A percentile compares a stretch with the other conserved stretches of the same genome.
These are phyloP conservation scores for Myotis findleyi DNA, from an alignment of 2,797 vertebrate species.

Conservation along the genomic window DNA sequence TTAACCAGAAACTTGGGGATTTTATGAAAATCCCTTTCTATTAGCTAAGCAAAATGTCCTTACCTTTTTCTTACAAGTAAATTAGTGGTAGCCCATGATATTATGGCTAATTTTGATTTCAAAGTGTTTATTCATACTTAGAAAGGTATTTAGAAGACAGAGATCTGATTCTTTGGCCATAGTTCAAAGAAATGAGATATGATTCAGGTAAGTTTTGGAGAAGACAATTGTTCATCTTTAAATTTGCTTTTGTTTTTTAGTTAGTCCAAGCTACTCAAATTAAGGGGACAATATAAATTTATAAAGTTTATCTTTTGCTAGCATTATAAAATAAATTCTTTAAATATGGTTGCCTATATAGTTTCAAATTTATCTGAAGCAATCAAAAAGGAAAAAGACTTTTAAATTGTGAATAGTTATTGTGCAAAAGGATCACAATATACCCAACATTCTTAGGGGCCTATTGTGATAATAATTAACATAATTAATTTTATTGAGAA, in stretches of 20 bases:
- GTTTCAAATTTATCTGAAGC: neutral
- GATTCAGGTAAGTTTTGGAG: neutral
- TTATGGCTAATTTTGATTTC: neutral
- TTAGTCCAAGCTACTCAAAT: neutral
- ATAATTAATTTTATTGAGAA: neutral
- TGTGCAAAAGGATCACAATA: neutral
- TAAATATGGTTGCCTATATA: neutral
- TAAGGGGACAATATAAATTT: neutral
- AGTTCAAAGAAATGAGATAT: neutral
- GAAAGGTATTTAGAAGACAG: conserved; percentile 6
- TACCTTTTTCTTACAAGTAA: neutral
- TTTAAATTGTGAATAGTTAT: neutral
- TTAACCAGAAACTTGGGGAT: conserved; percentile 40
- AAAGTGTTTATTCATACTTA: conserved; percentile 29
- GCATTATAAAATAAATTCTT: neutral
- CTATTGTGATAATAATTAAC: neutral
- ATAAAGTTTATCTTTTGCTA: neutral
- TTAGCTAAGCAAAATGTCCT: conserved; percentile 41
- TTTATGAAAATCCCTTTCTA: conserved; percentile 49
- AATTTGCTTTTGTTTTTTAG: neutral
- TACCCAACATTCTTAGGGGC: neutral
- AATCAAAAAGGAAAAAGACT: neutral
- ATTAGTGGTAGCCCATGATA: neutral
- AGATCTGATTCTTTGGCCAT: neutral
- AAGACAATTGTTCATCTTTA: neutral